A percentile compares a stretch with the other conserved stretches of the same genome.
Evolutionary conservation across 37 sponge, comb jelly and placozoan genomes (phyloP).

Genomic region (Agelas oroides): DNA sequence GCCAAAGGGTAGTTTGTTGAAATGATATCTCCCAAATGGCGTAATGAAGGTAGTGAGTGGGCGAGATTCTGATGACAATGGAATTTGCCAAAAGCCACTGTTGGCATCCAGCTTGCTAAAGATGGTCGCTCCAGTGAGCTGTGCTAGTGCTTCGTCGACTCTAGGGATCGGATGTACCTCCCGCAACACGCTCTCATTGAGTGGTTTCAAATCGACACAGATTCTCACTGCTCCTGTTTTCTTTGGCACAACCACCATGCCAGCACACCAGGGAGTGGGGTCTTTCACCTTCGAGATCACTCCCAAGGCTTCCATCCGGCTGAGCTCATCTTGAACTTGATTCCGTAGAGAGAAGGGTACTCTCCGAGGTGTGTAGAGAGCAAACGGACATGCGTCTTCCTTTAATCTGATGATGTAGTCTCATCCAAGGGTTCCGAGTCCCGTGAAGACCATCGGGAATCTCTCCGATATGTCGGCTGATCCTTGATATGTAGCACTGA

Average conservation of each 20-base stretch:
- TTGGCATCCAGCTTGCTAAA: conserved; percentile 1
- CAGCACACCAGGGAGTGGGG: conserved; percentile 52
- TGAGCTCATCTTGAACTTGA: conserved; percentile 16
- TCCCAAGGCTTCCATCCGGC: conserved; percentile 22
- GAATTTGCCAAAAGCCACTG: conserved; percentile 47
- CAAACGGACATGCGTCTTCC: conserved; percentile 1
- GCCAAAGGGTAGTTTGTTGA: background rate
- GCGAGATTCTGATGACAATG: background rate
- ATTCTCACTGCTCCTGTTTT: conserved; percentile 13
- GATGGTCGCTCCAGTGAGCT: conserved; percentile 11
- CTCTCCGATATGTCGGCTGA: background rate
- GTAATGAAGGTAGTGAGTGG: conserved; percentile 63
- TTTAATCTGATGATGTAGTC: conserved; percentile 25
- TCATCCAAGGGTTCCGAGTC: conserved; percentile 29
- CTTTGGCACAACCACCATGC: conserved; percentile 50
- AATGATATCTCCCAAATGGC: background rate
- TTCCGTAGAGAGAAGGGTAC: conserved; percentile 8
- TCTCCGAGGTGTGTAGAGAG: conserved; percentile 15
- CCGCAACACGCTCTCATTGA: conserved; percentile 27
- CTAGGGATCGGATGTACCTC: conserved; percentile 21
- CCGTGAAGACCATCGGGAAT: conserved; percentile 21
- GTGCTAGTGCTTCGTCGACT: conserved; percentile 42
- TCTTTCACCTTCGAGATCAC: conserved; percentile 46
- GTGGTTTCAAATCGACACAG: conserved; percentile 19
- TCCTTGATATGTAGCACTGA: background rate